Conservation (phyloP, 2,797 vertebrate genomes). For the Bucorvus abyssinicus region DNA sequence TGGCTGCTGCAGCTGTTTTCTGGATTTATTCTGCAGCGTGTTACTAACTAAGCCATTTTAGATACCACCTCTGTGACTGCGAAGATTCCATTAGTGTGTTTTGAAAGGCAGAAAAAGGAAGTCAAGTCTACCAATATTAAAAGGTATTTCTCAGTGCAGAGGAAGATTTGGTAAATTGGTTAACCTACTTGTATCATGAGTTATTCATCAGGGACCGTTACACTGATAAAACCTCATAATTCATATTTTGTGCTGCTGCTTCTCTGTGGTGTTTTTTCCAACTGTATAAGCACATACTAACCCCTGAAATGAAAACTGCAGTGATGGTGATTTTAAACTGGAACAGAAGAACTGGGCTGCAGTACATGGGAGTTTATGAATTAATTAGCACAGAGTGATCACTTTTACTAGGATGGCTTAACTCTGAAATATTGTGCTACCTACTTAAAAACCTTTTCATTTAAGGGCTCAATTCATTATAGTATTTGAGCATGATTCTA, state of each 20-base stretch:
- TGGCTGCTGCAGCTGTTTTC: background rate
- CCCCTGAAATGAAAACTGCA: background rate
- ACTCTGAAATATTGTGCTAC: background rate
- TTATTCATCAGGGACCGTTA: background rate
- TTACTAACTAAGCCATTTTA: background rate
- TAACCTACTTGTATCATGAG: background rate
- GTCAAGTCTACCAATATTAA: background rate
- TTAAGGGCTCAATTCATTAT: background rate
- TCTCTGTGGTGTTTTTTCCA: background rate
- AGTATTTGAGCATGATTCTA: background rate
- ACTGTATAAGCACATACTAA: background rate
- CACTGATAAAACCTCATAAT: background rate
- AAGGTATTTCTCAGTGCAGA: background rate
- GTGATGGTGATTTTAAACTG: background rate
- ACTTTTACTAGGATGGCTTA: background rate
- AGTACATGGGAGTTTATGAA: background rate
- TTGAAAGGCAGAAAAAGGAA: background rate
- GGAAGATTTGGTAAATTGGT: background rate
- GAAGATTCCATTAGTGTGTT: background rate
- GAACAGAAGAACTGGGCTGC: background rate
- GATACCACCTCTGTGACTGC: background rate
- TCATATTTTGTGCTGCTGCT: background rate
- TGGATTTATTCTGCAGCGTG: background rate
- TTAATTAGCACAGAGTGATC: background rate
- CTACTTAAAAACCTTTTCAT: background rate